Evolutionary conservation across 1,140 invertebrate species (phyloP), one percentile per base, ranked within the genome.

Genomic region (Magallana ariakensis): DNA sequence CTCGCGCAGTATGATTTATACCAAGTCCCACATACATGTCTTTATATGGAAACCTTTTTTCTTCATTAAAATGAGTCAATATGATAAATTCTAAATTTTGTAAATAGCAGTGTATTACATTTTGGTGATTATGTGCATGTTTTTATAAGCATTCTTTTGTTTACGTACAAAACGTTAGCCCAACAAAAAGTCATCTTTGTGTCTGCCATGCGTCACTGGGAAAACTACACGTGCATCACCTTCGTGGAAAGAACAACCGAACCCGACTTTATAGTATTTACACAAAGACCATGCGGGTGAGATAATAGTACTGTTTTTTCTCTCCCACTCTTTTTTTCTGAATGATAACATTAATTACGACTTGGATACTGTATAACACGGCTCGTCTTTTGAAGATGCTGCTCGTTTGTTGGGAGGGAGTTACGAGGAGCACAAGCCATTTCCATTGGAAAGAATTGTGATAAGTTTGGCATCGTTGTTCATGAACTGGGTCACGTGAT

Each of bases 381-480:
- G 33, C 33, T 55, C 19, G 46, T 82, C 54, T 82, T 19, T 82
- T n/a, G 54, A 54, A 99, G 98, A 87, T 99, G 99, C 95, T 99
- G 99, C 94, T 99, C 98, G 0, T 99, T 99, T 95, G 99, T 99
- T 62, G 99, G 99, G 0, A 99, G 99, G 94, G 95, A 98, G 22
- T 98, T 98, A 7, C 98, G 99, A 92, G 99, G 99, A 0, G 96
- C 97, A 0, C 98, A 99, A 94, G 98, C 98, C 4, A 99, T 99
- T 90, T 99, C 98, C 75, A 99, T 99, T 86, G 99, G 98, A 0
- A 99, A 99, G 95, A 99, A 99, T 95, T 99, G 99, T 94, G 99
- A 99, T 95, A 99, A 99, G 95, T 99, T 99, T 94, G 99, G 99
- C 46, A 99, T 99, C 90, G 98, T 99, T 15, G 98, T 99, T 2